Evolutionary conservation across 2,113 vertebrate genomes (phyloP).

Genomic region (Nibea coibor): DNA sequence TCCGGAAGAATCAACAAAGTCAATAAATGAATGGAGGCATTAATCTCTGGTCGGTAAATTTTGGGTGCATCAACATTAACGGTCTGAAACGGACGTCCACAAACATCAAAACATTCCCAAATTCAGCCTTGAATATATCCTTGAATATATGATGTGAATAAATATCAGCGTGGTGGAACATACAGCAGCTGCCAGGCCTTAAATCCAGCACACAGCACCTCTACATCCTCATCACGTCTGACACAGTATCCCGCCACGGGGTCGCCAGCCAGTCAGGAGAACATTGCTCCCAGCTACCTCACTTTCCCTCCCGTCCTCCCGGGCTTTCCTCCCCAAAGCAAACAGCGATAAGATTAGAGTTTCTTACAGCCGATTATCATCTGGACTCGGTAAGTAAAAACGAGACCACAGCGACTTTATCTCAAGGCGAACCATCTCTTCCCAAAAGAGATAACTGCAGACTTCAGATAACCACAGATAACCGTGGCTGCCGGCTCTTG

Average conservation of each 20-base stretch:
- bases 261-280: conserved; percentile 64
- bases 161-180: conserved; percentile 32
- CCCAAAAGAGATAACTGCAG: conserved; percentile 20
- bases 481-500: conserved; percentile 13
- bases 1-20: conserved; percentile 27
- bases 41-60: conserved; percentile 25
- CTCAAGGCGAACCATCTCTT: conserved; percentile 30
- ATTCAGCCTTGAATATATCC: conserved; percentile 11
- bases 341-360: conserved; percentile 52
- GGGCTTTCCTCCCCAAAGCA: conserved; percentile 55
- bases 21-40: not conserved
- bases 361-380: conserved; percentile 58
- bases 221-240: conserved; percentile 73
- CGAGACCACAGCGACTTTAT: conserved; percentile 40
- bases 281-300: conserved; percentile 50
- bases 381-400: conserved; percentile 32
- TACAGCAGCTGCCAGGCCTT: conserved; percentile 46
- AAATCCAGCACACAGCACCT: conserved; percentile 54
- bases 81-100: conserved; percentile 4
- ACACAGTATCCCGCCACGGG: conserved; percentile 60
- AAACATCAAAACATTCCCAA: not conserved
- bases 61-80: conserved; percentile 4
- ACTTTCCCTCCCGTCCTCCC: conserved; percentile 29
- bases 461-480: conserved; percentile 26
- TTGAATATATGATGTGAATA: conserved; percentile 38